Evolutionary conservation across 2,113 vertebrate genomes (phyloP).

Genomic region (Clarias batrachus): DNA sequence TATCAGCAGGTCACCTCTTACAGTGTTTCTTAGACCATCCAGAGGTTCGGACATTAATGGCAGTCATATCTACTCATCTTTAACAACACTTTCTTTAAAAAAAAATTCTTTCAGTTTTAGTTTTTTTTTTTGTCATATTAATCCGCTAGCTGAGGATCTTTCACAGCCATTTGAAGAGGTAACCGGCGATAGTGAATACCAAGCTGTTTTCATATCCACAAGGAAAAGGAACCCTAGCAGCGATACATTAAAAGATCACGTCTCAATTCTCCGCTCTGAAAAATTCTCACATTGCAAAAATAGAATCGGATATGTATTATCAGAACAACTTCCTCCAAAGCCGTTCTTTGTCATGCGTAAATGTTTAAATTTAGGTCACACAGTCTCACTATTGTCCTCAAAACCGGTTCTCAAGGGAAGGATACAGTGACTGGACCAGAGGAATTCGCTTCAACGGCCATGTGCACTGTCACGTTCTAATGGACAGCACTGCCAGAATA

Average conservation of each 20-base stretch:
- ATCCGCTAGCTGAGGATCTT: background rate
- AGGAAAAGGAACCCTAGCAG: background rate
- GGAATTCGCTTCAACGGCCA: slow-evolving; percentile 5
- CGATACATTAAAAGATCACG: background rate
- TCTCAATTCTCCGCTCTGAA: slow-evolving; percentile 28
- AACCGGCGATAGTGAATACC: background rate
- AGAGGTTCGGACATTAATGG: background rate
- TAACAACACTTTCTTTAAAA: background rate
- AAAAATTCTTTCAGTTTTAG: background rate
- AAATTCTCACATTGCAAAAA: slow-evolving; percentile 36
- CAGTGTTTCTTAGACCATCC: background rate
- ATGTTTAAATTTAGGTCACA: slow-evolving; percentile 46
- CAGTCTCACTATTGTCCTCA: slow-evolving; percentile 41
- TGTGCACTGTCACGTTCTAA: slow-evolving; percentile 45
- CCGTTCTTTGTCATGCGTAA: slow-evolving; percentile 23
- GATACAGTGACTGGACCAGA: slow-evolving; percentile 29
- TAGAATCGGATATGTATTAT: slow-evolving; percentile 27
- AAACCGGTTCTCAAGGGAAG: slow-evolving; percentile 28
- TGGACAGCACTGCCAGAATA: slow-evolving; percentile 9
- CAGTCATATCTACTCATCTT: background rate
- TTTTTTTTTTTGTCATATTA: background rate
- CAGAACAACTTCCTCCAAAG: slow-evolving; percentile 40
- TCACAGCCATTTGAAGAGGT: background rate
- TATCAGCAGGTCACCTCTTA: background rate
- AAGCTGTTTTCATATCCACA: background rate